A percentile compares a stretch with the other conserved stretches of the same genome.
These are phyloP conservation scores for Caranx melampygus DNA, from an alignment of 2,113 vertebrate species.

Conservation along the genomic window DNA sequence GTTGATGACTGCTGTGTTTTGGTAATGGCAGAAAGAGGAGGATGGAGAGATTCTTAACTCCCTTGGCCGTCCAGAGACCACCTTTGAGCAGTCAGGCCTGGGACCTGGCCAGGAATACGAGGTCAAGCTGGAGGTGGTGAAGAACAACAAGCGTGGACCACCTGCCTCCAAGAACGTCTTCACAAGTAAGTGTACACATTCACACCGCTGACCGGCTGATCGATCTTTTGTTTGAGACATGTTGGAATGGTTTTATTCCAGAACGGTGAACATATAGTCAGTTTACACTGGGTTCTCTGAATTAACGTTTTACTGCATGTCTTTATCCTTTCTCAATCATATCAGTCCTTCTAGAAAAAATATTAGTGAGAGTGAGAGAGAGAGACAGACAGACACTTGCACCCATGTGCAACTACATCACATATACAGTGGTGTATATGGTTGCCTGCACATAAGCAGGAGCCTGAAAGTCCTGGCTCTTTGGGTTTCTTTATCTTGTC, in stretches of 20 bases:
- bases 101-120: conserved; percentile 96
- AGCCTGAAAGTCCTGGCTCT: no score
- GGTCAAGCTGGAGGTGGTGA: conserved; percentile 94
- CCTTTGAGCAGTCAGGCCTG: conserved; percentile 93
- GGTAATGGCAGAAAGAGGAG: conserved; percentile 92
- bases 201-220: conserved; percentile 16
- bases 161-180: conserved; percentile 88
- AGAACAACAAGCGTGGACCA: conserved; percentile 94
- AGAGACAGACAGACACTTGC: no score
- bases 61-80: conserved; percentile 90
- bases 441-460: no score
- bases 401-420: no score
- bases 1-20: conserved; percentile 51
- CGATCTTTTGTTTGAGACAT: conserved; percentile 3
- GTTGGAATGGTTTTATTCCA: background rate
- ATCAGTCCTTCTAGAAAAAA: background rate
- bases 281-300: background rate
- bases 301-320: background rate
- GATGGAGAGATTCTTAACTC: conserved; percentile 92
- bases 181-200: conserved; percentile 88
- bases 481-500: no score
- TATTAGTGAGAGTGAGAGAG: no score
- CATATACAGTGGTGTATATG: no score
- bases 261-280: background rate
- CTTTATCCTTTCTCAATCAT: background rate